A percentile compares a stretch with the other conserved stretches of the same genome.
Conservation (phyloP, 2,797 vertebrate species). For the Melanotaenia pygmaea region DNA sequence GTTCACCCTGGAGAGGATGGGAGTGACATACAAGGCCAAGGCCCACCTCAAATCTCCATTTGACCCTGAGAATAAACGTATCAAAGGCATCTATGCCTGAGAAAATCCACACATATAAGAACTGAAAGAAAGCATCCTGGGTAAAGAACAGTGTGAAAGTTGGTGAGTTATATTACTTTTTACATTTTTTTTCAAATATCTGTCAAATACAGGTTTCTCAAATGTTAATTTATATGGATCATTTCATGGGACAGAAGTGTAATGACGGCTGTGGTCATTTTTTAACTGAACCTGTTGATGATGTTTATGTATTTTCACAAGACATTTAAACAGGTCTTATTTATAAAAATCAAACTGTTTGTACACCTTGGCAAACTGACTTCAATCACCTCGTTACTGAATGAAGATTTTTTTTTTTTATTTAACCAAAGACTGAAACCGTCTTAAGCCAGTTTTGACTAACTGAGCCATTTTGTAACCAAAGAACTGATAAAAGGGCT, state of each 20-base stretch:
- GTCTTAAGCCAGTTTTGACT: background rate
- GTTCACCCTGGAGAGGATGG: conserved; percentile 94
- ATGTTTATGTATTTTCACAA: background rate
- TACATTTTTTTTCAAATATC: background rate
- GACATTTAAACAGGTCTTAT: background rate
- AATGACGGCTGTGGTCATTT: background rate
- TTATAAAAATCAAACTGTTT: background rate
- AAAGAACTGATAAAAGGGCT: background rate
- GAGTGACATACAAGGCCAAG: conserved; percentile 85
- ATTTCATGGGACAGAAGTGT: background rate
- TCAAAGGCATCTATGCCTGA: conserved; percentile 90
- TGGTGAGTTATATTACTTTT: conserved; percentile 9
- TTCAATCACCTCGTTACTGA: background rate
- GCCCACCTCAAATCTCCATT: conserved; percentile 93
- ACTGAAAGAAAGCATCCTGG: background rate
- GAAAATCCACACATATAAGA: conserved; percentile 25
- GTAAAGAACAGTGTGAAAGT: background rate
- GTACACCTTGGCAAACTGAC: background rate
- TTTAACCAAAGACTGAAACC: background rate
- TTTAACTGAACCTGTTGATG: background rate
- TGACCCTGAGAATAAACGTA: conserved; percentile 91
- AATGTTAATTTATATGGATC: conserved; percentile 17
- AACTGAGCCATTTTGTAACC: background rate
- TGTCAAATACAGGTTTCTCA: conserved; percentile 7
- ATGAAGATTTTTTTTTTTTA: background rate